A percentile compares a stretch with the other conserved stretches of the same genome.
Evolutionary conservation across 2,888 invertebrate species (phyloP).

Genomic region (Chymomyza procnemis): DNA sequence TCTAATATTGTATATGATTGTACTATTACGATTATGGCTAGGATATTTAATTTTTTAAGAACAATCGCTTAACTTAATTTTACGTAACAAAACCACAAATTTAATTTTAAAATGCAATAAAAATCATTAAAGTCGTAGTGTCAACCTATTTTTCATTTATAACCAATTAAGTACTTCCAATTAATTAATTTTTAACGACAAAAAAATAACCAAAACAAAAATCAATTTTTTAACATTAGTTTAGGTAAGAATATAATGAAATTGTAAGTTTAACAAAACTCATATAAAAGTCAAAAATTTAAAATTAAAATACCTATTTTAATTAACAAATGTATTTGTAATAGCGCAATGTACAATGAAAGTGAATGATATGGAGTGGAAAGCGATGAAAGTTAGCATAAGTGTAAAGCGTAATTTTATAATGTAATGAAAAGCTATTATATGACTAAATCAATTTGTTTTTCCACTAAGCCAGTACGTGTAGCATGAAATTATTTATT

Average conservation of each 20-base stretch:
- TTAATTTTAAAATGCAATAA: slow-evolving; percentile 1
- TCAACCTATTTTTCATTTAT: slow-evolving; percentile 30
- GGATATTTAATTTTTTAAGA: slow-evolving; percentile 67
- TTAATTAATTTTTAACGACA: slow-evolving; percentile 26
- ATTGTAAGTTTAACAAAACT: slow-evolving; percentile 30
- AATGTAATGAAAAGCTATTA: slow-evolving; percentile 16
- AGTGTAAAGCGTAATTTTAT: slow-evolving; percentile 10
- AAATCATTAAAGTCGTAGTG: slow-evolving; percentile 27
- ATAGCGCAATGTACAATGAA: slow-evolving; percentile 57
- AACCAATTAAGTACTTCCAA: slow-evolving; percentile 61
- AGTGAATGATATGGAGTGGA: slow-evolving; percentile 21
- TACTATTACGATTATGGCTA: slow-evolving; percentile 31
- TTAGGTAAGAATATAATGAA: not conserved
- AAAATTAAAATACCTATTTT: slow-evolving; percentile 1
- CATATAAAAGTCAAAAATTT: slow-evolving; percentile 26
- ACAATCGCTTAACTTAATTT: slow-evolving; percentile 59
- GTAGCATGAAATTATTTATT: slow-evolving; percentile 65
- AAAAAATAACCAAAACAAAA: slow-evolving; percentile 4
- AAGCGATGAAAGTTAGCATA: slow-evolving; percentile 8
- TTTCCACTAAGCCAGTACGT: slow-evolving; percentile 43
- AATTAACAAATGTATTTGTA: slow-evolving; percentile 52
- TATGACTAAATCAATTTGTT: slow-evolving; percentile 34
- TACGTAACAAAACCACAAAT: slow-evolving; percentile 38
- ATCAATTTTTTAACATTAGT: slow-evolving; percentile 5
- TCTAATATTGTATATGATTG: slow-evolving; percentile 30